These are phyloP conservation scores for Hecatera dysodea DNA, from an alignment of 2,888 invertebrate species.

Conservation along the genomic window DNA sequence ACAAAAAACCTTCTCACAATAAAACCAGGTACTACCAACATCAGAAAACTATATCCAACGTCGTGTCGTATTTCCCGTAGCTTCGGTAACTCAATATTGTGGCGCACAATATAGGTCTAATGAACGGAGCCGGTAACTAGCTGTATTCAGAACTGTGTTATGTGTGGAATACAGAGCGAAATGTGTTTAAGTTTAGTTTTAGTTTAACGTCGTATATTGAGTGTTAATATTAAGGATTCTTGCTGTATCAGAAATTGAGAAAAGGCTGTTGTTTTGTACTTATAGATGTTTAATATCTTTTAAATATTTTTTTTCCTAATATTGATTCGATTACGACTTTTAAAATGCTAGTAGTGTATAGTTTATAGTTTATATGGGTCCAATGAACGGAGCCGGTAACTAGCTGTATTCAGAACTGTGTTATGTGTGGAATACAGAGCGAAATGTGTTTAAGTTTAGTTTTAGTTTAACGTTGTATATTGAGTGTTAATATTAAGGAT, in stretches of 20 bases:
- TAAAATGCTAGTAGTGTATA: no score
- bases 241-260: neutral
- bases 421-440: slow-evolving; percentile 39
- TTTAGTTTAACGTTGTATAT: neutral
- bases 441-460: slow-evolving; percentile 29
- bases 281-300: no score
- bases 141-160: slow-evolving; percentile 58
- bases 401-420: slow-evolving; percentile 61
- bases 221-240: neutral
- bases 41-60: slow-evolving; percentile 40
- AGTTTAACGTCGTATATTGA: slow-evolving; percentile 7
- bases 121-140: slow-evolving; percentile 64
- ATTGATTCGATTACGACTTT: no score
- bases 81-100: slow-evolving; percentile 62
- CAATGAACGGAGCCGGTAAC: slow-evolving; percentile 64
- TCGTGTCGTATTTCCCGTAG: slow-evolving; percentile 43
- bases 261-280: no score
- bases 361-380: no score
- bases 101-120: slow-evolving; percentile 61
- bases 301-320: no score
- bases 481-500: neutral
- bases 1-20: neutral
- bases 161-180: slow-evolving; percentile 30
- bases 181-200: slow-evolving; percentile 28
- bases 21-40: slow-evolving; percentile 17